Conservation (phyloP, 2,888 invertebrate species). For the Geotrupes spiniger region DNA sequence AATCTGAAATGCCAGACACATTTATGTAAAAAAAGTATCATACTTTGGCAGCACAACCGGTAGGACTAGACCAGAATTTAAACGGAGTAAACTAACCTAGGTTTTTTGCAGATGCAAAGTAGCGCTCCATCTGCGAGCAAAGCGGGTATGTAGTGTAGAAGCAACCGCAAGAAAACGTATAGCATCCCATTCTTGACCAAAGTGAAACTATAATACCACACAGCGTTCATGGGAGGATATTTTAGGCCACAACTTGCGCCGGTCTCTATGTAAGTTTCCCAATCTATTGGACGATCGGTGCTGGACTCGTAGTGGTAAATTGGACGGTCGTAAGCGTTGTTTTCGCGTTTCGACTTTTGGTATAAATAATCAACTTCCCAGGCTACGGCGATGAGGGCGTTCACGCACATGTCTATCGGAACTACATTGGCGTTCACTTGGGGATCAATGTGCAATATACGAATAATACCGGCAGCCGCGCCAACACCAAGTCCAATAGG, state of each 20-base stretch:
- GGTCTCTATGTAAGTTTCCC: constrained; percentile 64
- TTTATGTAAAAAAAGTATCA: background rate
- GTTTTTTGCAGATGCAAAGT: constrained; percentile 57
- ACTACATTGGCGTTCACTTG: constrained; percentile 70
- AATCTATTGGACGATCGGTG: constrained; percentile 75
- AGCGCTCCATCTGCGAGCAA: constrained; percentile 58
- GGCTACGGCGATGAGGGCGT: constrained; percentile 74
- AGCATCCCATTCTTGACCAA: constrained; percentile 59
- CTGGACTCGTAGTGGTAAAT: constrained; percentile 89
- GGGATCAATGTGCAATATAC: constrained; percentile 69
- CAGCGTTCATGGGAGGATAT: constrained; percentile 61
- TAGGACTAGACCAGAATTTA: background rate
- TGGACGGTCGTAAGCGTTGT: constrained; percentile 51
- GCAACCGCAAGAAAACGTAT: constrained; percentile 60
- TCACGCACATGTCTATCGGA: constrained; percentile 78
- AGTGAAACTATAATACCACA: constrained; percentile 69
- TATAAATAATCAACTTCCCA: constrained; percentile 60
- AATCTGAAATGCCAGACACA: constrained; percentile 62
- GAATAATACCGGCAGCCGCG: constrained; percentile 72
- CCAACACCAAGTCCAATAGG: constrained; percentile 75
- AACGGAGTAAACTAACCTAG: constrained; percentile 57
- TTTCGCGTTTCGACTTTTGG: constrained; percentile 18
- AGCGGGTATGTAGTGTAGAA: constrained; percentile 67
- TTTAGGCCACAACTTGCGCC: constrained; percentile 57
- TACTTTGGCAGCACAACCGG: background rate